Conservation (phyloP, 2,888 invertebrate species). For the Perdita meconis region DNA sequence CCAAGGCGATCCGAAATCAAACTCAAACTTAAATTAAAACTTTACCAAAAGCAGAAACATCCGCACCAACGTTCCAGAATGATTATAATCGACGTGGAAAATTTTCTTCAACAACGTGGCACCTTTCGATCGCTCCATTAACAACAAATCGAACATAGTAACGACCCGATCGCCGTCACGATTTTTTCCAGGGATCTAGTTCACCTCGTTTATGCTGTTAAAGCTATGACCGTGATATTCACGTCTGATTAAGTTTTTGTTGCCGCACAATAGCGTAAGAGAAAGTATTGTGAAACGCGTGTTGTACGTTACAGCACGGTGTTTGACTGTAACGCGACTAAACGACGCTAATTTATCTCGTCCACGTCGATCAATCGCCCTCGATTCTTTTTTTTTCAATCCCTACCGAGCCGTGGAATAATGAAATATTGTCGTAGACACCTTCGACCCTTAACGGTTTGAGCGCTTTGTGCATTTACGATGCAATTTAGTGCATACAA, state of each 20-base stretch:
- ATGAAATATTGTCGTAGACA: constrained; percentile 2
- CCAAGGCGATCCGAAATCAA: no score
- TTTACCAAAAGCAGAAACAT: no score
- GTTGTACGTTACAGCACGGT: constrained; percentile 19
- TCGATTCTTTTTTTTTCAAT: background rate
- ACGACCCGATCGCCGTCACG: constrained; percentile 36
- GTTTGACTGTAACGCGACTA: constrained; percentile 26
- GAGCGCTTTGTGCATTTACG: background rate
- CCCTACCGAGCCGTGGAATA: background rate
- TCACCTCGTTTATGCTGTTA: constrained; percentile 53
- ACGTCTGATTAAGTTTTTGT: constrained; percentile 55
- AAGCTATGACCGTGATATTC: constrained; percentile 60
- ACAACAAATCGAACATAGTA: constrained; percentile 36
- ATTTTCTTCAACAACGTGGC: background rate
- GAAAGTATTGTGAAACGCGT: constrained; percentile 50
- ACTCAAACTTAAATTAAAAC: no score
- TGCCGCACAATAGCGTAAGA: constrained; percentile 23
- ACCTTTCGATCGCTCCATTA: constrained; percentile 27
- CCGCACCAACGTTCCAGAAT: no score
- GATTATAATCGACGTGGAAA: background rate
- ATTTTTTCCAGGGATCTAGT: constrained; percentile 42
- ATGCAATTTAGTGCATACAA: background rate
- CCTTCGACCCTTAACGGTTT: constrained; percentile 26
- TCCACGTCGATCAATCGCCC: constrained; percentile 21
- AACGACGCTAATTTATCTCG: constrained; percentile 27